A percentile compares a stretch with the other conserved stretches of the same genome.
Conservation (phyloP, 2,888 invertebrate species). For the Eurytoma californica region DNA sequence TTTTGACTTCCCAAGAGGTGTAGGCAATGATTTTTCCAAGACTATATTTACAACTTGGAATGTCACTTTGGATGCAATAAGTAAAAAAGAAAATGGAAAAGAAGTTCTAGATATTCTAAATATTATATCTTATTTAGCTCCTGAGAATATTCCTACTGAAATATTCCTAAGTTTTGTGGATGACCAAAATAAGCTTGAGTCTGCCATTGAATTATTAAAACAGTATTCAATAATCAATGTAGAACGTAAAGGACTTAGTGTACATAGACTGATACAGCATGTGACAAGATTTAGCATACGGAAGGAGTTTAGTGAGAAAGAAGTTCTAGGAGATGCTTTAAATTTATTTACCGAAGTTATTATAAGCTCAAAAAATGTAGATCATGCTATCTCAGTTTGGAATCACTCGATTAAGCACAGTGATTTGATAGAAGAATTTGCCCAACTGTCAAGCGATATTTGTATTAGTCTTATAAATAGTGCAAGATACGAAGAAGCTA, state of each 20-base stretch:
- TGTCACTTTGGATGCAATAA: conserved; percentile 7
- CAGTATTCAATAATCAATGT: conserved; percentile 28
- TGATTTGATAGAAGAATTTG: conserved; percentile 7
- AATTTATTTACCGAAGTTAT: not conserved
- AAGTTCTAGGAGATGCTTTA: not conserved
- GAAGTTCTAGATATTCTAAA: conserved; percentile 9
- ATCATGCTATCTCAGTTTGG: conserved; percentile 27
- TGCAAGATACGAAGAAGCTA: not conserved
- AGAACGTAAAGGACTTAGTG: not conserved
- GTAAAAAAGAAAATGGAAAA: conserved; percentile 6
- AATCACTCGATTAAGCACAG: conserved; percentile 1
- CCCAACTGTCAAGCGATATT: not conserved
- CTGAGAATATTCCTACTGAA: conserved; percentile 1
- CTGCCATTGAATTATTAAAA: conserved; percentile 13
- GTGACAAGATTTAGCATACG: conserved; percentile 1
- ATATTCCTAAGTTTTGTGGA: not conserved
- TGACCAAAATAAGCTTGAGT: not conserved
- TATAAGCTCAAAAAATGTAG: conserved; percentile 1
- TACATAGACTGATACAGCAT: conserved; percentile 21
- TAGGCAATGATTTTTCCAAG: not conserved
- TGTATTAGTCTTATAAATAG: not conserved
- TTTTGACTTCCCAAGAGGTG: not conserved
- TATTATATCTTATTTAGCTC: conserved; percentile 1
- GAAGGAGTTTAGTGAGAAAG: conserved; percentile 11
- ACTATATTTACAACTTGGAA: conserved; percentile 13